Conservation (phyloP, 2,888 invertebrate species). For the Ennomos quercinarius region DNA sequence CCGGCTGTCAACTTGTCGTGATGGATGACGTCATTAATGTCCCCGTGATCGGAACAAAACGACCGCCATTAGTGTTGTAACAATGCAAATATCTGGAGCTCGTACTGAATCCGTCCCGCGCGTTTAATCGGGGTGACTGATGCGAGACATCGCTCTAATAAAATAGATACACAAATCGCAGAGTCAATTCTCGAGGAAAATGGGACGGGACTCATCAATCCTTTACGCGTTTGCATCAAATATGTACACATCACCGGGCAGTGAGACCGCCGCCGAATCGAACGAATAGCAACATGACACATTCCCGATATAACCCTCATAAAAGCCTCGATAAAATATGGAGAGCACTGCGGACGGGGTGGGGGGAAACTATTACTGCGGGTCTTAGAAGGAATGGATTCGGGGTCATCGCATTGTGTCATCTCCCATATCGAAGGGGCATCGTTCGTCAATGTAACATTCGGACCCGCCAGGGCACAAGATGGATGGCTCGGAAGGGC, state of each 20-base stretch:
- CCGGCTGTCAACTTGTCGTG: constrained; percentile 67
- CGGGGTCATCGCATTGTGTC: constrained; percentile 80
- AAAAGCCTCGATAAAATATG: constrained; percentile 76
- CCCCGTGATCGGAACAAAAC: constrained; percentile 65
- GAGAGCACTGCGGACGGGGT: constrained; percentile 65
- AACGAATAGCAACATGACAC: constrained; percentile 68
- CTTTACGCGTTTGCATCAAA: constrained; percentile 71
- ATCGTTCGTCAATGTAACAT: constrained; percentile 68
- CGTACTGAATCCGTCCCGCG: constrained; percentile 24
- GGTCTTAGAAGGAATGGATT: constrained; percentile 68
- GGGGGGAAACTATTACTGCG: constrained; percentile 70
- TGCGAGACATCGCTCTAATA: constrained; percentile 40
- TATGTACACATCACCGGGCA: constrained; percentile 66
- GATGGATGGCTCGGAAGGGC: constrained; percentile 62
- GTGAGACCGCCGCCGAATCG: constrained; percentile 41
- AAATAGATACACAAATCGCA: constrained; percentile 62
- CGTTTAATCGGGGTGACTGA: constrained; percentile 13
- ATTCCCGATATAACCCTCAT: constrained; percentile 73
- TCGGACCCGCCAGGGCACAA: constrained; percentile 54
- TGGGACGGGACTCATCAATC: constrained; percentile 69
- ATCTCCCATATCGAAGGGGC: constrained; percentile 72
- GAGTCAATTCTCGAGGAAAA: constrained; percentile 58
- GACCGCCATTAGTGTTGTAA: constrained; percentile 54
- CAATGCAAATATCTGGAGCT: constrained; percentile 49
- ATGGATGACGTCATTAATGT: constrained; percentile 77